Evolutionary conservation across 2,797 vertebrate species (phyloP), one percentile per base, ranked within the genome.

Genomic region (Cercopithecus diana): DNA sequence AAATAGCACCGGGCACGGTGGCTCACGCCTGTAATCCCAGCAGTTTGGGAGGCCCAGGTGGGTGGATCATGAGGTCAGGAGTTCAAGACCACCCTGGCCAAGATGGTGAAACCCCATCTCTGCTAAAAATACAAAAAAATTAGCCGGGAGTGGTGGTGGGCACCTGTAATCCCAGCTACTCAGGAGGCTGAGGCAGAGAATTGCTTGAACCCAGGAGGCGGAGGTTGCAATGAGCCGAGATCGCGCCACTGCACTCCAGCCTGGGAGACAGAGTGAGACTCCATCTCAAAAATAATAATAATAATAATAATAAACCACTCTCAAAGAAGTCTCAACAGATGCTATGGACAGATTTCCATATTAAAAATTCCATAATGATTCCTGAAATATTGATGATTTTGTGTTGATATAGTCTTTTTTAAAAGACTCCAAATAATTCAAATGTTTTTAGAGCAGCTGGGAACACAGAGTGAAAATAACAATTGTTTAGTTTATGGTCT

Each of bases 361-460:
- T 94, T 95, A 86, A 88, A 93, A 72, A 96, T 90, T 91, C 52
- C 77, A 88, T 92, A 97, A 90, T 85, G 88, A 19, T 96, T 95
- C 88, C 48, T 96, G 88, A 96, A 97, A 97, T 95, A 96, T 93
- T 97, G 92, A 96, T 93, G 73, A 93, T 88, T 95, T 77, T 87
- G 11, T 72, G 92, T 79, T 79, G 64, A 91, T 55, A 22, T 13
- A 28, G 33, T n/a, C 61, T 58, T 73, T 81, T 90, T 79, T 89
- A 72, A 36, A 76, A 97, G 28, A 41, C 30, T 94, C 26, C 91
- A 58, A 96, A 90, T 95, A 95, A 96, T 95, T 82, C 30, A 96
- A 85, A 39, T 67, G 57, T 84, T 94, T 88, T 93, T 83, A 39
- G 72, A 41, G 36, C 55, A 61, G 67, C 89, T 72, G 82, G 61